A percentile compares a stretch with the other conserved stretches of the same genome.
These are phyloP conservation scores for Mechanitis messenoides DNA, from an alignment of 2,888 invertebrate species.

Conservation along the genomic window DNA sequence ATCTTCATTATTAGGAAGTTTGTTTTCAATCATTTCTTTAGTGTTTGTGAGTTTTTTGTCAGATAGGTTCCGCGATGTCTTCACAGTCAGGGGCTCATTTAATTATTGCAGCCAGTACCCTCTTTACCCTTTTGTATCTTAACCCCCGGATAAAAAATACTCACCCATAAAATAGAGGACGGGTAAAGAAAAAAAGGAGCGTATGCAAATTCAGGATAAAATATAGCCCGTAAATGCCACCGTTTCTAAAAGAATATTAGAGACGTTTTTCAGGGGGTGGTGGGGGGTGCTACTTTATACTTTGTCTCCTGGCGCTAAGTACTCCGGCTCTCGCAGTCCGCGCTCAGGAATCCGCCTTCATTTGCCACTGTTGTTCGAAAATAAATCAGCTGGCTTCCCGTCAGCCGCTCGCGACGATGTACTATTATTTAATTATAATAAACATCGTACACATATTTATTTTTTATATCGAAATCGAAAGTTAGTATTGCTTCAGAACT, in stretches of 20 bases:
- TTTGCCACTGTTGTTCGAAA: conserved; percentile 69
- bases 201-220: conserved; percentile 79
- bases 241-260: conserved; percentile 79
- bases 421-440: conserved; percentile 6
- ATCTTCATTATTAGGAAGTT: too few relatives aligned
- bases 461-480: neutral
- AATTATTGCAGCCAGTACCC: conserved; percentile 70
- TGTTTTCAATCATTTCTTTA: too few relatives aligned
- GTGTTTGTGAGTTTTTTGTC: too few relatives aligned
- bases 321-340: conserved; percentile 63
- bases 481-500: neutral
- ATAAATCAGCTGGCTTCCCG: conserved; percentile 55
- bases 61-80: neutral
- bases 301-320: conserved; percentile 74
- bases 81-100: conserved; percentile 55
- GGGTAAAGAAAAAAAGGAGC: conserved; percentile 75
- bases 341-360: conserved; percentile 64
- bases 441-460: neutral
- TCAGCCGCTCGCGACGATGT: conserved; percentile 33
- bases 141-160: conserved; percentile 76
- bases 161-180: conserved; percentile 77
- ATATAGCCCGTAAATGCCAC: conserved; percentile 79
- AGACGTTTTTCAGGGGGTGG: conserved; percentile 77
- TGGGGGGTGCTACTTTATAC: conserved; percentile 72
- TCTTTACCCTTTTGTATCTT: conserved; percentile 78